Conservation (phyloP, 2,113 vertebrate species). For the Thamnophis sirtalis region DNA sequence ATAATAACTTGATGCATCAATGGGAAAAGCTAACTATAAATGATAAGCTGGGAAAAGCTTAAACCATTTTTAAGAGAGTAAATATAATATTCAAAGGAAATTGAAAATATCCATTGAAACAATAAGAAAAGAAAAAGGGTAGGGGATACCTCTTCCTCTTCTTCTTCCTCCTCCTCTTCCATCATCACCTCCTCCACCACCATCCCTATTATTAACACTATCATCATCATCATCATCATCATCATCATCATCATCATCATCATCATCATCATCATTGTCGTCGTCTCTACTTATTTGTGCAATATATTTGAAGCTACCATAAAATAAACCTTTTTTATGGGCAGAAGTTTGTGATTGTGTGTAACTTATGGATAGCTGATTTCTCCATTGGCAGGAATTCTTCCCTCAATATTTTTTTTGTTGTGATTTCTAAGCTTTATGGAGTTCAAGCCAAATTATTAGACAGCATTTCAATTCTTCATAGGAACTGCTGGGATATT, state of each 20-base stretch:
- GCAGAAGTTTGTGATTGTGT: not conserved
- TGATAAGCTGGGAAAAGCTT: not conserved
- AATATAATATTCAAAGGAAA: not conserved
- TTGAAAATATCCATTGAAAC: not conserved
- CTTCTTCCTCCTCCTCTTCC: no score
- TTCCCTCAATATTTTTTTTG: not conserved
- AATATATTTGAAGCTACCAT: not conserved
- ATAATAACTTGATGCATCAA: not conserved
- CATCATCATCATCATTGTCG: no score
- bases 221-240: not conserved
- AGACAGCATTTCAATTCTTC: no score
- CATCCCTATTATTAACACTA: no score
- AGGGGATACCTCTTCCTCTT: not conserved
- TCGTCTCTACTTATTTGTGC: not conserved
- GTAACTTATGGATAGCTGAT: not conserved
- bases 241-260: not conserved
- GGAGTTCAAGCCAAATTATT: no score
- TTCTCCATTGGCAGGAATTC: not conserved
- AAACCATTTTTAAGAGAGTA: not conserved
- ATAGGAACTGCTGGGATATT: no score
- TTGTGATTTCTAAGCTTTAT: no score
- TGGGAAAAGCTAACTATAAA: not conserved
- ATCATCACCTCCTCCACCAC: not conserved
- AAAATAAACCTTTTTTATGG: not conserved
- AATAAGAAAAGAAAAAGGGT: not conserved